phyloP scores from a whole-genome alignment of 1,140 invertebrate species.

The Drosophila sp. region DNA sequence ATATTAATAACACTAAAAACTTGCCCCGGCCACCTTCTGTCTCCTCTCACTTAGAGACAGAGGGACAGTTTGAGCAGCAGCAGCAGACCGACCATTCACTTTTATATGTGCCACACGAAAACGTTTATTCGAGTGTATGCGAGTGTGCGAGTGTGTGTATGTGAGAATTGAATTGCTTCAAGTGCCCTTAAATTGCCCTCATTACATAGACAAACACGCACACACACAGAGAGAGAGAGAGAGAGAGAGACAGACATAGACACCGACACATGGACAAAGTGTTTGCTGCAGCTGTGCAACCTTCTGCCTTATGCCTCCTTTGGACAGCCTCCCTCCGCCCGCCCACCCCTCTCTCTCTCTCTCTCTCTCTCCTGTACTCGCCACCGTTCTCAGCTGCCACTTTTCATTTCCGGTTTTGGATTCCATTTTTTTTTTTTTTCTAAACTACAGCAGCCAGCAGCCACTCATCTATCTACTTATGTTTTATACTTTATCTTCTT shows the following conservation, averaged over 20 bases:
- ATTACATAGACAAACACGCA: conserved; percentile 75
- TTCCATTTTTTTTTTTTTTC: conserved; percentile 39
- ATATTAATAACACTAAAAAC: conserved; percentile 79
- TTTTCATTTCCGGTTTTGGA: conserved; percentile 73
- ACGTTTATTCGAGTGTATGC: conserved; percentile 33
- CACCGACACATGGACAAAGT: conserved; percentile 51
- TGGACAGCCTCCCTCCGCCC: conserved; percentile 37
- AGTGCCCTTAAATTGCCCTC: conserved; percentile 77
- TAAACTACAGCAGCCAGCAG: conserved; percentile 49
- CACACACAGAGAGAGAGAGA: conserved; percentile 12
- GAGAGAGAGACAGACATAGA: conserved; percentile 13
- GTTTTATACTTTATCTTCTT: conserved; percentile 67
- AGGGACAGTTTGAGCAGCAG: conserved; percentile 18
- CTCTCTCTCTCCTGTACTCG: neutral
- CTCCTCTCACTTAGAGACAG: conserved; percentile 14
- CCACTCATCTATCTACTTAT: conserved; percentile 75
- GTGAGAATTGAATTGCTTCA: conserved; percentile 78
- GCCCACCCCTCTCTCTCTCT: conserved; percentile 10
- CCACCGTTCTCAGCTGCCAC: conserved; percentile 44
- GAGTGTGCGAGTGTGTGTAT: conserved; percentile 52
- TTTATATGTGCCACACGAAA: conserved; percentile 23
- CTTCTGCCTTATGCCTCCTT: conserved; percentile 58
- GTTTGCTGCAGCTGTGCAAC: conserved; percentile 67
- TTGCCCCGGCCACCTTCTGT: conserved; percentile 31
- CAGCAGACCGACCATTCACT: conserved; percentile 21